A percentile compares a stretch with the other conserved stretches of the same genome.
Conservation (phyloP, 2,888 invertebrate genomes). For the Hirtodrosophila histrioides region DNA sequence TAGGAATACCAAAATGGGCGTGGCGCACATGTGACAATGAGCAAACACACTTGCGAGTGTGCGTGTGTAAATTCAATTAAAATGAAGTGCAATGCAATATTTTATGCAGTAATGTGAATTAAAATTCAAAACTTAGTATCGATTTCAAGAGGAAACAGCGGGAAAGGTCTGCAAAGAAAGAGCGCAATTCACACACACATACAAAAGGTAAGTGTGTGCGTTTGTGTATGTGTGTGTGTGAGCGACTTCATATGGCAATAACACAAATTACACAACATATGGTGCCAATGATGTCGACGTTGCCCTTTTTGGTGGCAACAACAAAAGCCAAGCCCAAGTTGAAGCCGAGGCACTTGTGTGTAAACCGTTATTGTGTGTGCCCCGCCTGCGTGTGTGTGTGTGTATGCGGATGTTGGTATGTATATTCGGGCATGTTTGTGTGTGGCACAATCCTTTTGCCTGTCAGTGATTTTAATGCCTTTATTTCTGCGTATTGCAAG, state of each 20-base stretch:
- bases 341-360: constrained; percentile 58
- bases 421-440: constrained; percentile 25
- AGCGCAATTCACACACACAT: constrained; percentile 14
- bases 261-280: constrained; percentile 85
- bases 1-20: constrained; percentile 66
- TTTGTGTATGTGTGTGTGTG: constrained; percentile 17
- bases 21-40: constrained; percentile 60
- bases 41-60: constrained; percentile 37
- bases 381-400: constrained; percentile 9
- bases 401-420: constrained; percentile 11
- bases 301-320: constrained; percentile 77
- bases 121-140: constrained; percentile 79
- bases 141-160: constrained; percentile 46
- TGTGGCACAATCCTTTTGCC: constrained; percentile 74
- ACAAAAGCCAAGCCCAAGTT: constrained; percentile 48
- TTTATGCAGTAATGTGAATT: constrained; percentile 73
- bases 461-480: constrained; percentile 83
- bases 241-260: constrained; percentile 81
- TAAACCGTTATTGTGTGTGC: constrained; percentile 39
- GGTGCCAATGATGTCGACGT: constrained; percentile 84
- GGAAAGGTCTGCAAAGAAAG: constrained; percentile 42
- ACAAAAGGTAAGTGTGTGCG: constrained; percentile 7
- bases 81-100: constrained; percentile 75
- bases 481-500: constrained; percentile 76
- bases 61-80: constrained; percentile 68